These are phyloP conservation scores for Toxonevra muliebris DNA, from an alignment of 2,888 invertebrate genomes.

Conservation along the genomic window DNA sequence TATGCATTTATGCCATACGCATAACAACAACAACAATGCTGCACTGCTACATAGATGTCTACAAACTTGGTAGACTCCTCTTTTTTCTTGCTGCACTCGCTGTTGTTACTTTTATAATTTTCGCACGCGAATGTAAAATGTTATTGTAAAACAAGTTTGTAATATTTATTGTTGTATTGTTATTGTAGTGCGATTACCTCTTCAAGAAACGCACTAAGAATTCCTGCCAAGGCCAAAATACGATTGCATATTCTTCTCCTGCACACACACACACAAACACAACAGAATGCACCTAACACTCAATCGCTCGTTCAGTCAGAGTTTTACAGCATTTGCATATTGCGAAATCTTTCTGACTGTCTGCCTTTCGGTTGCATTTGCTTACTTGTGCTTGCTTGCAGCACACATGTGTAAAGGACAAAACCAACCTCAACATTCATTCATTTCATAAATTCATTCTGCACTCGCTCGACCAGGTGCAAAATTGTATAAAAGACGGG, in stretches of 20 bases:
- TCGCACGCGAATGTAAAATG: slow-evolving; percentile 3
- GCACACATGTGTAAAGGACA: too few species aligned
- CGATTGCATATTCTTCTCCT: not conserved
- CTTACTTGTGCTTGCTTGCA: too few species aligned
- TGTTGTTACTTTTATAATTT: not conserved
- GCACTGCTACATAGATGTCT: not conserved
- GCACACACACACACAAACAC: not conserved
- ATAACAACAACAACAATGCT: not conserved
- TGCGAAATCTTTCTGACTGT: too few species aligned
- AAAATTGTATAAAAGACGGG: not conserved
- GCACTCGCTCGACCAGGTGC: not conserved
- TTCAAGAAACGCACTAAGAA: slow-evolving; percentile 1
- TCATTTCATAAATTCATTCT: too few species aligned
- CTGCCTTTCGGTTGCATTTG: too few species aligned
- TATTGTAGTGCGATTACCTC: not conserved
- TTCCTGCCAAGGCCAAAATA: slow-evolving; percentile 8
- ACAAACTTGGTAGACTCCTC: not conserved
- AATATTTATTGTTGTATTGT: not conserved
- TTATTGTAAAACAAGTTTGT: not conserved
- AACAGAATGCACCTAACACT: not conserved
- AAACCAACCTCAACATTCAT: too few species aligned
- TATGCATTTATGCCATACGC: not conserved
- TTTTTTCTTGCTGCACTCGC: not conserved
- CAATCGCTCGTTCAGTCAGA: too few species aligned
- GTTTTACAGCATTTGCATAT: too few species aligned